These are phyloP conservation scores for Cataglyphis cursor DNA, from an alignment of 2,888 invertebrate genomes.

Conservation along the genomic window DNA sequence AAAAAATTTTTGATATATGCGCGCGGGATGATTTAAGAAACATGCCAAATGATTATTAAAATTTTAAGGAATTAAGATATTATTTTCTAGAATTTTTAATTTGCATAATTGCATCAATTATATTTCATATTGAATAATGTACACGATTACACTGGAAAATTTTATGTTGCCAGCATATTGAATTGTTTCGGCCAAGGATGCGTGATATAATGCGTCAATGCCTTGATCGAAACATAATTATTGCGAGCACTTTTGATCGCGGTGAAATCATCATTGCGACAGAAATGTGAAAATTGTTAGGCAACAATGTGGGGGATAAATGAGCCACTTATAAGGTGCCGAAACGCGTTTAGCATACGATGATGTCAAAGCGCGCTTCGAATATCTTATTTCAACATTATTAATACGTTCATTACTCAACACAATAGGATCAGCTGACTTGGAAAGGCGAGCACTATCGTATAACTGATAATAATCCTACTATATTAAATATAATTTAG, in stretches of 20 bases:
- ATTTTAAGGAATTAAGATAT: not conserved
- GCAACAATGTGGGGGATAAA: constrained; percentile 68
- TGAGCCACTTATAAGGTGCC: constrained; percentile 34
- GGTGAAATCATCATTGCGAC: constrained; percentile 80
- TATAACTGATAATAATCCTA: not conserved
- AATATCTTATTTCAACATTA: not conserved
- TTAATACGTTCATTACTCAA: not conserved
- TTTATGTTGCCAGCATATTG: not conserved
- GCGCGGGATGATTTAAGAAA: not conserved
- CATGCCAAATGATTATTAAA: not conserved
- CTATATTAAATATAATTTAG: not conserved
- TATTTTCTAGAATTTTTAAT: not conserved
- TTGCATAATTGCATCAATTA: not conserved
- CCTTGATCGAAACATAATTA: constrained; percentile 65
- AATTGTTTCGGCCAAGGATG: not conserved
- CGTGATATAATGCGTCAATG: constrained; percentile 75
- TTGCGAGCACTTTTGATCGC: constrained; percentile 77
- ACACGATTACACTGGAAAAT: not conserved
- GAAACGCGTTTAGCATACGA: constrained; percentile 70
- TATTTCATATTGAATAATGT: not conserved
- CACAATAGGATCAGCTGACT: not conserved
- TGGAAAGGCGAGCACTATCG: not conserved
- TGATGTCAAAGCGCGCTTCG: not conserved
- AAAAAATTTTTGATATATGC: not conserved
- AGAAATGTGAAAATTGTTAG: constrained; percentile 80